Base-by-base conservation (phyloP, 2,797 vertebrate species). In the Bradypodion ventrale region DNA sequence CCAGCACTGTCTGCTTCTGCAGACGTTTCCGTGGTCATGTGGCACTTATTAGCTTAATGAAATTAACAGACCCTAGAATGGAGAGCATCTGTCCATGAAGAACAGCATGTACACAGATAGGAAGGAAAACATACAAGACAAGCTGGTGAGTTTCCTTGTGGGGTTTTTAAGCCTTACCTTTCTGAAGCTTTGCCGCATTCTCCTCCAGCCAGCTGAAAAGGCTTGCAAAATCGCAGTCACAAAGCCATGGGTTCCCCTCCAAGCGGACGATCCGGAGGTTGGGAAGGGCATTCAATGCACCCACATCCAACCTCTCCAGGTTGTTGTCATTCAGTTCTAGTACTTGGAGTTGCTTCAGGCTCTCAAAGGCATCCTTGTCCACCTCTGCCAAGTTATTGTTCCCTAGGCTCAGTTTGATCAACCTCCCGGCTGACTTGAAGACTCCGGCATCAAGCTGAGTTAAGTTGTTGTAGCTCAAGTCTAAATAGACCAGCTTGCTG, bases 241-340 rank as follows among this genome's bases (percentile, higher is more conserved):
- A 99, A 49, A 98, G 95, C 98, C 98, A 99, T 1, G 98, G 98
- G 95, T 99, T 99, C 87, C 98, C 98, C 92, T 99, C 98, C 35
- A 99, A 92, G 89, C 97, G 97, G 82, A 99, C 93, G n/a, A 96
- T 93, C 90, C 98, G 95, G 83, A 99, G 95, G 52, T 98, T 98
- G 83, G 98, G 97, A 88, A 99, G 95, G 40, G 97, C 97, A 86
- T 96, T 97, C 83, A 99, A 95, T 49, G 97, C 95, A 83, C 97
- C 96, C 95, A 98, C 98, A 77, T 95, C 96, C 37, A 99, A 96
- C 92, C 96, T 95, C 52, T 97, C 97, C 52, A 99, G 95, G n/a
- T 97, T 96, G 91, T 99, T 99, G 91, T 97, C 96, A 87, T 99
- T 97, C 92, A 99, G 88, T 92, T 99, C 98, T 89, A 99, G 95